phyloP scores from a whole-genome alignment of 2,113 vertebrate species.

The Cervus canadensis region DNA sequence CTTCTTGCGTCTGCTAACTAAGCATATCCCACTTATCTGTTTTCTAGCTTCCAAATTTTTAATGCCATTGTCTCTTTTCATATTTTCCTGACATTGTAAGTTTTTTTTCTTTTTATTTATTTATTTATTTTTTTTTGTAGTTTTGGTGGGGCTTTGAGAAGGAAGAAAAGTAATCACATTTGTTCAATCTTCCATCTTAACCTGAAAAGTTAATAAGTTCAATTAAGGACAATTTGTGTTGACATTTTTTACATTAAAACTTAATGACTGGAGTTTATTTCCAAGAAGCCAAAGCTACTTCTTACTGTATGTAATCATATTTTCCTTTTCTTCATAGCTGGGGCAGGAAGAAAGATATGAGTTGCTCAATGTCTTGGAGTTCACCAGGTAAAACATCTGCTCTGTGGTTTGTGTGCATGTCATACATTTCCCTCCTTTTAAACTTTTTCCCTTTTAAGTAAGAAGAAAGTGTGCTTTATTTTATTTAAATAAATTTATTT shows the following conservation, averaged over 20 bases:
- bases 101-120: neutral
- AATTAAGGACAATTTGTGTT: neutral
- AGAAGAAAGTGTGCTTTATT: neutral
- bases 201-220: slow-evolving; percentile 65
- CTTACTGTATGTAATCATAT: neutral
- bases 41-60: neutral
- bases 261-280: neutral
- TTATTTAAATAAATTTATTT: neutral
- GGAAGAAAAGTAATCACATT: neutral
- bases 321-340: slow-evolving; percentile 78
- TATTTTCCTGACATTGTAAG: neutral
- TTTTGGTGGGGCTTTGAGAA: neutral
- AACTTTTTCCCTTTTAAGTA: neutral
- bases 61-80: neutral
- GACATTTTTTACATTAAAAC: neutral
- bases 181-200: neutral
- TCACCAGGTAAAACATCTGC: slow-evolving; percentile 90
- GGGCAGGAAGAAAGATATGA: slow-evolving; percentile 93
- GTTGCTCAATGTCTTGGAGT: slow-evolving; percentile 95
- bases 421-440: neutral
- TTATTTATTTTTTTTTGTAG: neutral
- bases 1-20: neutral
- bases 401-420: neutral
- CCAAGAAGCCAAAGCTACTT: neutral
- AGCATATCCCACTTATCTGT: neutral